Conservation (phyloP, 2,113 vertebrate species). For the Anser cygnoides region DNA sequence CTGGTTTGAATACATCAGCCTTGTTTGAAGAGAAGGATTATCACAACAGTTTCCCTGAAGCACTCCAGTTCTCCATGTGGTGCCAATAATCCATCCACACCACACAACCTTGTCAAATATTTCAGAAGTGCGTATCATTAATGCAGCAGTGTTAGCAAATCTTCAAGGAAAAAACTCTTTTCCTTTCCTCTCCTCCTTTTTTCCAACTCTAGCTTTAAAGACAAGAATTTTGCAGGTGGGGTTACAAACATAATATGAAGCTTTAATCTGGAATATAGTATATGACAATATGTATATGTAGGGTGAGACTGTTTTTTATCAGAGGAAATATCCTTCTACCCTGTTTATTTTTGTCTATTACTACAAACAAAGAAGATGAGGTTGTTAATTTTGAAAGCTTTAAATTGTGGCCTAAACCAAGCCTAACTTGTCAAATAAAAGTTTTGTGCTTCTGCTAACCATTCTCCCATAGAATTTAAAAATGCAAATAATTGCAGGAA, state of each 20-base stretch:
- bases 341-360: not conserved
- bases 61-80: not conserved
- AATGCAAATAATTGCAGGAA: not conserved
- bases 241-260: not conserved
- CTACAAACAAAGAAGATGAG: not conserved
- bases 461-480: not conserved
- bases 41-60: not conserved
- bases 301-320: not conserved
- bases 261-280: not conserved
- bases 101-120: not conserved
- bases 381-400: constrained; percentile 15
- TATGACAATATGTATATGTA: not conserved
- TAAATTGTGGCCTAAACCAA: not conserved
- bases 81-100: not conserved
- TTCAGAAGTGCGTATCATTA: not conserved
- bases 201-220: not conserved
- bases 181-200: not conserved
- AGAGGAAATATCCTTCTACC: not conserved
- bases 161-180: not conserved
- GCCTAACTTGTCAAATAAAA: not conserved
- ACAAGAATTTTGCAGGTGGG: not conserved
- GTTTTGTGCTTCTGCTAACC: not conserved
- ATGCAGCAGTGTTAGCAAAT: not conserved
- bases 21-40: not conserved
- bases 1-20: not conserved